A percentile compares a stretch with the other conserved stretches of the same genome.
Conservation (phyloP, 1,140 invertebrate species). For the Aphis gossypii region DNA sequence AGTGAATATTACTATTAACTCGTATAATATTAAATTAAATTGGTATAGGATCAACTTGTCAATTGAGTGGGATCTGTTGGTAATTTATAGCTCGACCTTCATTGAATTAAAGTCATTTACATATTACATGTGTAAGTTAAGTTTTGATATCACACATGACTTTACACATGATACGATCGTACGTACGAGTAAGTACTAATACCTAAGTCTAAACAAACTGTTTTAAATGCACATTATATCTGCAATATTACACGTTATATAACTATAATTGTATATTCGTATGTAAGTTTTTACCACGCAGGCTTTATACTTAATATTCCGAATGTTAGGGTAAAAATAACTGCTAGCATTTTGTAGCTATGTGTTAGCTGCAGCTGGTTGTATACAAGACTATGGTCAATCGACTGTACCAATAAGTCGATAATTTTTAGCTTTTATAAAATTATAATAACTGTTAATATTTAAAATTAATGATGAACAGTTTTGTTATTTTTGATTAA, state of each 20-base stretch:
- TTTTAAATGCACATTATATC: not conserved
- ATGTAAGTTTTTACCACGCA: not conserved
- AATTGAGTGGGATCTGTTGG: not conserved
- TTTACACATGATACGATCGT: not conserved
- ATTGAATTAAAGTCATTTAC: not conserved
- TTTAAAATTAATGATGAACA: too few species aligned
- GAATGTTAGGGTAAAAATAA: not conserved
- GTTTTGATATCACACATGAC: not conserved
- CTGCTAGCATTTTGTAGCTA: not conserved
- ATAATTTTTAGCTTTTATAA: too few species aligned
- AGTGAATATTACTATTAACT: not conserved
- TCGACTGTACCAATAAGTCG: too few species aligned
- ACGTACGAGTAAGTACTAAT: too few species aligned
- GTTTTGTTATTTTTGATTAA: too few species aligned
- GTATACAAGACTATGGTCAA: too few species aligned
- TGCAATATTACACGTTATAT: not conserved
- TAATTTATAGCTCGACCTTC: not conserved
- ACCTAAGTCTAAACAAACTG: not conserved
- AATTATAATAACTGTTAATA: too few species aligned
- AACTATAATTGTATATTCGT: not conserved
- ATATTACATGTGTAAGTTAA: not conserved
- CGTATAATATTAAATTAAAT: not conserved
- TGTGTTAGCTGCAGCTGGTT: too few species aligned
- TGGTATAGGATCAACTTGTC: not conserved
- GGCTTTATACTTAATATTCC: not conserved